Evolutionary conservation across 2,113 vertebrate species (phyloP), one percentile per base, ranked within the genome.

Genomic region (Anas platyrhynchos): DNA sequence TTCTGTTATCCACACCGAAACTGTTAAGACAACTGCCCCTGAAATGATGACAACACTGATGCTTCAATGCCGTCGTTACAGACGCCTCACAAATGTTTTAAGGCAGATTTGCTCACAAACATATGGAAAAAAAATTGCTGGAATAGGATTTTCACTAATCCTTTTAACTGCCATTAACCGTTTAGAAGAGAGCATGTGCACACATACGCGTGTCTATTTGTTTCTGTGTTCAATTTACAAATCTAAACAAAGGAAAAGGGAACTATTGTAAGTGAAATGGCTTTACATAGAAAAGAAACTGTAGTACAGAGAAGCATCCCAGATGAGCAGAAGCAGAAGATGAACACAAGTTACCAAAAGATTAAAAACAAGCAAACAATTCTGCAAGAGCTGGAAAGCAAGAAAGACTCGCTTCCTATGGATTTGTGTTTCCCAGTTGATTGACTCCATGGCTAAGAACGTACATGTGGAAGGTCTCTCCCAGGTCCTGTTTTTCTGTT

Each of bases 81-180:
- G 54, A 86, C 32, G 72, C 25, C 25, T 31, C 83, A 52, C 32
- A 75, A 94, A 72, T 20, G 48, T 68, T 90, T 86, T 58, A 86
- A 93, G 68, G 32, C 27, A 65, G 55, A 77, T 88, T 93, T 93
- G 87, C 52, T 78, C 3, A 5, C 18, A 58, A 72, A 48, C 25
- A 43, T 72, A 77, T 55, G 54, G 56, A 36, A 94, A 82, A 82
- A n/a, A 72, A 86, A 68, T 13, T 41, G 29, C 68, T 88, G 80
- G 31, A 88, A 54, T 27, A 73, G 69, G 68, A 84, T 93, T 93
- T 92, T 90, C 58, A 44, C 86, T 83, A 91, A 84, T 86, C 52
- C 58, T 95, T 93, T 88, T 61, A 85, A 81, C 36, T 78, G 56
- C 43, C 16, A 13, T 73, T 75, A 91, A 54, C 52, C 65, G 21